Evolutionary conservation across 2,797 vertebrate genomes (phyloP).

Genomic region (Pseudopleuronectes americanus): DNA sequence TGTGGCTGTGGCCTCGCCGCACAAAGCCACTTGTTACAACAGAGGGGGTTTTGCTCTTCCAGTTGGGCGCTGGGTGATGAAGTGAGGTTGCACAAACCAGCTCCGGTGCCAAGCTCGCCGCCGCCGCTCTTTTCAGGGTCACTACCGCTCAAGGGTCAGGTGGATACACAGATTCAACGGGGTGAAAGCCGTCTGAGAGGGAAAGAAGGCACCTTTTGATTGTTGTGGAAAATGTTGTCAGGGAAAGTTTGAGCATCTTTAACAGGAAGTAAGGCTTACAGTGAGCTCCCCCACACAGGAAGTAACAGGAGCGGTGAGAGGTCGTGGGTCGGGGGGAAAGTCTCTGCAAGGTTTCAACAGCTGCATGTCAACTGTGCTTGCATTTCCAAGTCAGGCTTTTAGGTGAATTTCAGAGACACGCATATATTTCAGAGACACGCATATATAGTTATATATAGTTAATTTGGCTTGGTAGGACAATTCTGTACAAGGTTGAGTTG

Average conservation of each 20-base stretch:
- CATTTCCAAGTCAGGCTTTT: not conserved
- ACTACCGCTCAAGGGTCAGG: not conserved
- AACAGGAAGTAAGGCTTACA: conserved; percentile 57
- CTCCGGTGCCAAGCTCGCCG: conserved; percentile 18
- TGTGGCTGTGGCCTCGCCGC: conserved; percentile 48
- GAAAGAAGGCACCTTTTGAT: conserved; percentile 12
- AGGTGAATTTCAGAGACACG: too few species aligned
- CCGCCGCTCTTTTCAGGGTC: conserved; percentile 5
- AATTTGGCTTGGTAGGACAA: not conserved
- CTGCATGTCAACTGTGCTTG: conserved; percentile 36
- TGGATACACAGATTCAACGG: conserved; percentile 2
- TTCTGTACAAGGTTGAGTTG: not conserved
- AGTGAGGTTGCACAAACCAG: conserved; percentile 30
- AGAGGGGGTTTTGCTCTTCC: conserved; percentile 32
- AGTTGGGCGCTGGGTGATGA: conserved; percentile 33
- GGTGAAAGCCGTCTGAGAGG: not conserved
- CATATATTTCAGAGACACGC: not conserved
- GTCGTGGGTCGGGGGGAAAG: conserved; percentile 50
- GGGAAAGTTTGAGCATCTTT: conserved; percentile 51
- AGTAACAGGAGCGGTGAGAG: conserved; percentile 66
- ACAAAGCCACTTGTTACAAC: conserved; percentile 68
- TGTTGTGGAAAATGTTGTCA: conserved; percentile 23
- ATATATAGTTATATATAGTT: not conserved
- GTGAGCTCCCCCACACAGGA: conserved; percentile 60
- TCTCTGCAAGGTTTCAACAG: conserved; percentile 59